phyloP scores from a whole-genome alignment of 2,113 vertebrate species.

The Hymenochirus boettgeri region DNA sequence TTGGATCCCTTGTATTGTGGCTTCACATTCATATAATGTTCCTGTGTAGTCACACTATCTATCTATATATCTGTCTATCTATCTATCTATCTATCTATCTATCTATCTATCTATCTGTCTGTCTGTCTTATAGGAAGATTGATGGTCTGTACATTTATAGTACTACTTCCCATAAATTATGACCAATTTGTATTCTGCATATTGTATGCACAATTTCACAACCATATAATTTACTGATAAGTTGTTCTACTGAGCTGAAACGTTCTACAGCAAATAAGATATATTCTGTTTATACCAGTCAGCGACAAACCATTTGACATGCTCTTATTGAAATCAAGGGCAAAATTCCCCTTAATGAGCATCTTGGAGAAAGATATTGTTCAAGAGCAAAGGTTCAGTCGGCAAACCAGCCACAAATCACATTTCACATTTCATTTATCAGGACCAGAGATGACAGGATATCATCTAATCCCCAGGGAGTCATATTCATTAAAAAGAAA shows the following conservation, averaged over 20 bases:
- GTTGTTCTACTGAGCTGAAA: conserved; percentile 19
- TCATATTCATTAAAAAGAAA: conserved; percentile 86
- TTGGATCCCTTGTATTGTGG: too few species aligned
- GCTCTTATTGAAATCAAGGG: conserved; percentile 59
- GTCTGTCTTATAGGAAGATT: too few species aligned
- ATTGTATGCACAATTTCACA: conserved; percentile 22
- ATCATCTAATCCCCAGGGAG: conserved; percentile 75
- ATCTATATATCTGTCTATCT: too few species aligned
- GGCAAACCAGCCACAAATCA: conserved; percentile 72
- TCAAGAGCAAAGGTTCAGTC: conserved; percentile 64
- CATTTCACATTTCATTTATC: conserved; percentile 83
- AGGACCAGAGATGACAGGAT: conserved; percentile 77
- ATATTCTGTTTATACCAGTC: conserved; percentile 20
- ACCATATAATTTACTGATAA: conserved; percentile 14
- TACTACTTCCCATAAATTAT: too few species aligned
- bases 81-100: too few species aligned
- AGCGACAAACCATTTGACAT: conserved; percentile 38
- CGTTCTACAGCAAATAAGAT: conserved; percentile 2
- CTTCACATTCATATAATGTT: too few species aligned
- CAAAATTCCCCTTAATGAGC: conserved; percentile 60
- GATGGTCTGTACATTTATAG: too few species aligned
- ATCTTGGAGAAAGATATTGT: conserved; percentile 54
- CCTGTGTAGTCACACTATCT: too few species aligned
- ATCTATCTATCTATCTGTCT: too few species aligned
- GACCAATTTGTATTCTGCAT: conserved; percentile 14